These are phyloP conservation scores for Oreocharis arfaki DNA, from an alignment of 2,113 vertebrate genomes.

Conservation along the genomic window DNA sequence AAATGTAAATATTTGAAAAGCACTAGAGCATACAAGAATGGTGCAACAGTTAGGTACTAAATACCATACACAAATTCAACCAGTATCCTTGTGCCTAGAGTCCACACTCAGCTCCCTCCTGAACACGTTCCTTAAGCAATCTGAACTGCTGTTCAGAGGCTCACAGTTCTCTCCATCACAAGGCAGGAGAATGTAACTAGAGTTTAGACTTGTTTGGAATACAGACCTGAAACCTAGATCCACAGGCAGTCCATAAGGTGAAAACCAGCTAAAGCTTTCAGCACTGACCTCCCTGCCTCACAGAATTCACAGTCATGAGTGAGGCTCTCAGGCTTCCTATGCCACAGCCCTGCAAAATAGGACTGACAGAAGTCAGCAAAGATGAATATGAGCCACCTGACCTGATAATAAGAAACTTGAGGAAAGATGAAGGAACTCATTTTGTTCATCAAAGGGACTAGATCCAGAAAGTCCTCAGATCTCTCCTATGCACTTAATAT, in stretches of 20 bases:
- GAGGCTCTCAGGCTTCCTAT: not conserved
- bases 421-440: not conserved
- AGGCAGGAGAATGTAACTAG: not conserved
- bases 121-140: not conserved
- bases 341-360: not conserved
- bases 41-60: not conserved
- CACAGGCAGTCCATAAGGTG: not conserved
- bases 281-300: rapidly evolving
- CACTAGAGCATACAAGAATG: not conserved
- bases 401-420: not conserved
- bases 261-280: not conserved
- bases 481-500: not conserved
- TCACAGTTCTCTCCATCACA: not conserved
- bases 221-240: not conserved
- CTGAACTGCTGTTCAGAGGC: not conserved
- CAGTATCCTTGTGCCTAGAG: not conserved
- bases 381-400: not conserved
- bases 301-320: not conserved
- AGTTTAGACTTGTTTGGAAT: not conserved
- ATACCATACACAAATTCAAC: not conserved
- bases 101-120: not conserved
- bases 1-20: constrained; percentile 26
- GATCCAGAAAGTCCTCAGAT: not conserved
- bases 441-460: not conserved
- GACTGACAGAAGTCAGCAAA: not conserved